Evolutionary conservation across 2,113 vertebrate species (phyloP).

Genomic region (Formicarius rufipectus): DNA sequence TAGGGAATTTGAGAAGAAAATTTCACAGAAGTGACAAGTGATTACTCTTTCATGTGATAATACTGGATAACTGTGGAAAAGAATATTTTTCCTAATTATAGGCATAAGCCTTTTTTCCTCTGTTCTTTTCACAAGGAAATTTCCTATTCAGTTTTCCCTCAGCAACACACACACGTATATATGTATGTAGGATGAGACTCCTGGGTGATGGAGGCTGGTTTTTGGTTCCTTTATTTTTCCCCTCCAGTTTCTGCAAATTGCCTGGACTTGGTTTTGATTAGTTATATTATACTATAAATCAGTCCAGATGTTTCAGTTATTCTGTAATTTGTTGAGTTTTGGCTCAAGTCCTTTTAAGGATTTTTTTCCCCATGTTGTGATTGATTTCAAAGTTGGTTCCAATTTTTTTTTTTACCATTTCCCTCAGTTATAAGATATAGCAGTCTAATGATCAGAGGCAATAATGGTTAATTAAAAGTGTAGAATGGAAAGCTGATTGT

Average conservation of each 20-base stretch:
- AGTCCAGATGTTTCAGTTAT: conserved; percentile 81
- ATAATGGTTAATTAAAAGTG: conserved; percentile 51
- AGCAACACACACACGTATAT: not conserved
- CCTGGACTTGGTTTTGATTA: conserved; percentile 76
- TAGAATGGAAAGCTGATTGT: conserved; percentile 19
- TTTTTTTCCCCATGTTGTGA: conserved; percentile 37
- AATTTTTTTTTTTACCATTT: conserved; percentile 59
- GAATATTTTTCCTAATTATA: not conserved
- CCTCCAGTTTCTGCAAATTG: conserved; percentile 74
- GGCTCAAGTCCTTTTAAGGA: conserved; percentile 66
- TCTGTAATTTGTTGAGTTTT: conserved; percentile 79
- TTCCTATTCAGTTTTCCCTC: not conserved
- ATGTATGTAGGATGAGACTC: conserved; percentile 20
- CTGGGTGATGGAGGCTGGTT: not conserved
- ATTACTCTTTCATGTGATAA: conserved; percentile 10
- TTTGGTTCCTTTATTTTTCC: not conserved
- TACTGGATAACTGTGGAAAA: conserved; percentile 14
- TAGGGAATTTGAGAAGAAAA: conserved; percentile 8
- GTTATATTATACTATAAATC: conserved; percentile 76
- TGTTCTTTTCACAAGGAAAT: not conserved
- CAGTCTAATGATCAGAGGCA: conserved; percentile 32
- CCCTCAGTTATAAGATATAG: conserved; percentile 33
- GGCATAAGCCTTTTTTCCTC: not conserved
- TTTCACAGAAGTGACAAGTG: conserved; percentile 14
- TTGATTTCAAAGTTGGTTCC: conserved; percentile 73